Evolutionary conservation across 2,888 invertebrate genomes (phyloP).

Genomic region (Synanthedon andrenaeformis): DNA sequence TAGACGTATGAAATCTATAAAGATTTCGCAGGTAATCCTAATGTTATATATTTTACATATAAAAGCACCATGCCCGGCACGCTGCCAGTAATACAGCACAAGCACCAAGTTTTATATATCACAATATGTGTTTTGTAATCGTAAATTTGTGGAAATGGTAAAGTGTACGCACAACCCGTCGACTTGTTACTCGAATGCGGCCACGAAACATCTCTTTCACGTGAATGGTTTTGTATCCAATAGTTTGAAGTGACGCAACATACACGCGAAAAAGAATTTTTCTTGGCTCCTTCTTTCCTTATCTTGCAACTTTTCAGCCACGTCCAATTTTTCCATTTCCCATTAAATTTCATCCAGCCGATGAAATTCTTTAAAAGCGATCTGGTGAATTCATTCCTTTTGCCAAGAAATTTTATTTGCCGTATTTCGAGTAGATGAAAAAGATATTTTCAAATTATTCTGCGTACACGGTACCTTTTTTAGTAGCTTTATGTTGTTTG

Average conservation of each 20-base stretch:
- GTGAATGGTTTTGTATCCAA: background rate
- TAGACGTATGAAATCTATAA: slow-evolving; percentile 31
- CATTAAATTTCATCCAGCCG: background rate
- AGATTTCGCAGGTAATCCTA: slow-evolving; percentile 59
- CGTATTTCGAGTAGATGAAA: background rate
- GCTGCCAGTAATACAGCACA: slow-evolving; percentile 69
- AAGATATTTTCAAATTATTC: background rate
- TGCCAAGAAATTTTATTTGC: background rate
- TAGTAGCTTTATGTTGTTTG: slow-evolving; percentile 69
- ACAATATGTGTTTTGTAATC: slow-evolving; percentile 68
- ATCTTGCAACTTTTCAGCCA: background rate
- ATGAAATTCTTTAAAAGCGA: background rate
- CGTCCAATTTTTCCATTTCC: background rate
- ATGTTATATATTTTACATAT: slow-evolving; percentile 61
- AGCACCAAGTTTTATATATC: slow-evolving; percentile 68
- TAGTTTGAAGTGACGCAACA: background rate
- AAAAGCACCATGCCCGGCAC: slow-evolving; percentile 66
- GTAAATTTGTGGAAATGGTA: slow-evolving; percentile 63
- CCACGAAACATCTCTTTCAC: background rate
- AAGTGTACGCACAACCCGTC: slow-evolving; percentile 34
- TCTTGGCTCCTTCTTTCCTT: background rate
- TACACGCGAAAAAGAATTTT: background rate
- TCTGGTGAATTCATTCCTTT: background rate
- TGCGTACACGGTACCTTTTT: slow-evolving; percentile 50
- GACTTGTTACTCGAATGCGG: background rate